Percentiles rank a stretch among this genome's conserved stretches.
Evolutionary conservation across 2,113 vertebrate genomes (phyloP).

Genomic region (Rhodinocichla rosea): DNA sequence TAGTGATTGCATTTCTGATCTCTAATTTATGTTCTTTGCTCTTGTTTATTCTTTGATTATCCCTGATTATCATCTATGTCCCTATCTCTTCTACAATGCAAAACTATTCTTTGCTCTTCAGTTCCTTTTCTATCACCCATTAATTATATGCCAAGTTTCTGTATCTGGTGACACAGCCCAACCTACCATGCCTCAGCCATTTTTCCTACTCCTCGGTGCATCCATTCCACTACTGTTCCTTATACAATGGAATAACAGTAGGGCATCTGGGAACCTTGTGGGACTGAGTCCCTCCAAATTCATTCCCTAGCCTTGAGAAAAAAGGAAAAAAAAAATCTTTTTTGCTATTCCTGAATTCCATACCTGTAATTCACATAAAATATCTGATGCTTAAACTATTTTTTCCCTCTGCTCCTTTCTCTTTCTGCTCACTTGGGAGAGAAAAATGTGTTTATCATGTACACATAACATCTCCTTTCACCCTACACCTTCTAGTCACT

Average conservation of each 20-base stretch:
- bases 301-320: background rate
- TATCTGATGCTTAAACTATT: background rate
- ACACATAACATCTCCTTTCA: background rate
- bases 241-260: background rate
- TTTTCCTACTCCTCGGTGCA: background rate
- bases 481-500: background rate
- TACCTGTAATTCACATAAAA: background rate
- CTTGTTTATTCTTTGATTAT: constrained; percentile 5
- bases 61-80: background rate
- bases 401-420: background rate
- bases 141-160: background rate
- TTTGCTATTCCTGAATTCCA: background rate
- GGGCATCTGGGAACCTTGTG: background rate
- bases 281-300: background rate
- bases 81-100: background rate
- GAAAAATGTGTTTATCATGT: background rate
- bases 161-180: background rate
- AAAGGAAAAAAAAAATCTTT: fast-evolving
- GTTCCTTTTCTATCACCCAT: background rate
- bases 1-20: constrained; percentile 11
- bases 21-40: background rate
- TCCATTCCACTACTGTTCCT: background rate
- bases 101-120: background rate
- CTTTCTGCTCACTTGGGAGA: background rate
- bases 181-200: background rate